Percentiles rank a stretch among this genome's conserved stretches.
Conservation (phyloP, 2,113 vertebrate genomes). For the Rhagologus leucostigma region DNA sequence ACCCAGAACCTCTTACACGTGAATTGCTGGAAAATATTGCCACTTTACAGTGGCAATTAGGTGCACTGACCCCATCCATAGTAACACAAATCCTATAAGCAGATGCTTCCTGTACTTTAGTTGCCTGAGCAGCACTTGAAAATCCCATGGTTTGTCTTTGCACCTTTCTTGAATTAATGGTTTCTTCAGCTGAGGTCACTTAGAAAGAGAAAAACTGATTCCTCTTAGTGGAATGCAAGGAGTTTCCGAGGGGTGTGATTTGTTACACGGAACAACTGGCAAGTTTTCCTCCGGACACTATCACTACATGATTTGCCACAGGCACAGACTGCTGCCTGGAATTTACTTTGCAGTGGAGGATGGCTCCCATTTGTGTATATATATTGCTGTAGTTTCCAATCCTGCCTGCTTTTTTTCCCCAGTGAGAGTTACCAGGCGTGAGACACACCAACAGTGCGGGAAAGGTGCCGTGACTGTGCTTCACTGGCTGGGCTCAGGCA, state of each 20-base stretch:
- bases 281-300: not conserved
- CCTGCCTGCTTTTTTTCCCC: not conserved
- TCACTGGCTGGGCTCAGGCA: not conserved
- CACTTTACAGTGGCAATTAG: not conserved
- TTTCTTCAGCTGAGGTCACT: not conserved
- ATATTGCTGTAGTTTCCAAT: not conserved
- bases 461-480: fast-evolving
- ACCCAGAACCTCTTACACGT: not conserved
- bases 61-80: not conserved
- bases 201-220: not conserved
- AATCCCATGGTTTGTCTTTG: not conserved
- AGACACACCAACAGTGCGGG: not conserved
- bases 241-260: not conserved
- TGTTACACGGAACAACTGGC: not conserved
- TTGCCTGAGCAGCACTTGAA: not conserved
- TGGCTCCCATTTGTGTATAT: not conserved
- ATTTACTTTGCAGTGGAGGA: not conserved
- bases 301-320: not conserved
- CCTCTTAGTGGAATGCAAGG: not conserved
- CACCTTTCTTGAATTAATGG: not conserved
- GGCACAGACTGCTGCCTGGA: not conserved
- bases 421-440: not conserved
- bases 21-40: not conserved
- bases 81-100: not conserved
- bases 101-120: not conserved